Evolutionary conservation across 2,888 invertebrate species (phyloP).

Genomic region (Orthosia gothica): DNA sequence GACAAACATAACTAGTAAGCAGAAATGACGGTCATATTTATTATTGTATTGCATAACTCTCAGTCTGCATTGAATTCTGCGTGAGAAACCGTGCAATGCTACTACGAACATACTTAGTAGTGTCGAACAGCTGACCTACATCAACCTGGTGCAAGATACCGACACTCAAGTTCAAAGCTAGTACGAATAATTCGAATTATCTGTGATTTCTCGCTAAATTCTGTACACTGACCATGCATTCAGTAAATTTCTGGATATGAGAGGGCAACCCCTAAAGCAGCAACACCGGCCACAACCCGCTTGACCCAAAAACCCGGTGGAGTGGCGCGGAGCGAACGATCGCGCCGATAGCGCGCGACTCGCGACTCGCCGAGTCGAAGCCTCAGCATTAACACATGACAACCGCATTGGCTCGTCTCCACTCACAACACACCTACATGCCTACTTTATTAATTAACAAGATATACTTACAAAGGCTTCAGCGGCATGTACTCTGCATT

Average conservation of each 20-base stretch:
- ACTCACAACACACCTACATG: constrained; percentile 61
- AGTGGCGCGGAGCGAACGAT: constrained; percentile 81
- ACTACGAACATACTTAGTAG: not conserved
- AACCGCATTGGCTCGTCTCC: constrained; percentile 58
- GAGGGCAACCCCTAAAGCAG: constrained; percentile 73
- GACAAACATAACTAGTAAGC: not conserved
- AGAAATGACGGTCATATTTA: not conserved
- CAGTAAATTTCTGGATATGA: constrained; percentile 77
- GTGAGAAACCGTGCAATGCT: not conserved
- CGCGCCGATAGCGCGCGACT: constrained; percentile 84
- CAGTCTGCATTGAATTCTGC: constrained; percentile 4
- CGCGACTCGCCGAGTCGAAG: constrained; percentile 71
- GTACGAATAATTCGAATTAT: constrained; percentile 24
- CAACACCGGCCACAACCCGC: constrained; percentile 79
- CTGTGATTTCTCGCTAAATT: constrained; percentile 27
- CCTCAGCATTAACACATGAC: constrained; percentile 56
- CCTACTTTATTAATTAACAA: constrained; percentile 61
- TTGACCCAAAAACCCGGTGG: constrained; percentile 87
- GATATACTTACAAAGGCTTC: constrained; percentile 53
- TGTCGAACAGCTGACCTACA: constrained; percentile 37
- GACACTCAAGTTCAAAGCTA: constrained; percentile 22
- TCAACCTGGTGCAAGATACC: constrained; percentile 2
- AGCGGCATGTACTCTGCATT: constrained; percentile 22
- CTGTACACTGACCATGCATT: constrained; percentile 56
- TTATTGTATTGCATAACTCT: not conserved